Base-by-base conservation (phyloP, 2,888 invertebrate genomes). In the Chouioia cunea region DNA sequence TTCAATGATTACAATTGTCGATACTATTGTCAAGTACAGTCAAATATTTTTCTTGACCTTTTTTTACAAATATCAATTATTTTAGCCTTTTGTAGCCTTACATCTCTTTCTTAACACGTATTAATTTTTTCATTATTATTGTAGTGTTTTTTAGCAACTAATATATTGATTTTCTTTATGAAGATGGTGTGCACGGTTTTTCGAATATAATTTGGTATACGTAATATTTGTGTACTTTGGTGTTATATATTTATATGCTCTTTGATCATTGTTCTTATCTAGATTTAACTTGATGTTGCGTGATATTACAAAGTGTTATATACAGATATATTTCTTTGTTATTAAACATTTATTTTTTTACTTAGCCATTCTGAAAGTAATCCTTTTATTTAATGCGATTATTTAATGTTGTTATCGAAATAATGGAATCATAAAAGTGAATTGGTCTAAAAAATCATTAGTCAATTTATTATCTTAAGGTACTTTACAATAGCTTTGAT, bases 111-210 rank as follows among this genome's bases (percentile, higher is more conserved):
- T 64, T 64, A 53, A 46, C 46, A 53, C 36, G 18, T 46, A 36
- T 43, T 62, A 62, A 47, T 62, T 16, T 16, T 46, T 36, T 53
- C 46, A n/a, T 54, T 23, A 43, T 52, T 10, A 15, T 36, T 10
- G 36, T 8, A 36, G 36, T 12, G 36, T 36, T 36, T 36, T 22
- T 43, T 54, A 23, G 14, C 47, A 23, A 23, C 36, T 18, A 16
- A 47, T 54, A 16, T 0, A 23, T 64, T 47, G 22, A 46, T 64
- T 44, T 62, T 52, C 18, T 18, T 14, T 23, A 48, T 57, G 57
- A 50, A 48, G 50, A 65, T 59, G 36, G 53, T 59, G 59, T 68
- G 68, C 68, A 68, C 60, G 62, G 48, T 62, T 56, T 48, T 43
- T 15, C 56, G 20, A 10, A 43, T 27, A 16, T 66, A 16, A 43